These are phyloP conservation scores for Willowsia nigromaculata DNA, from an alignment of 2,888 invertebrate genomes.

Conservation along the genomic window DNA sequence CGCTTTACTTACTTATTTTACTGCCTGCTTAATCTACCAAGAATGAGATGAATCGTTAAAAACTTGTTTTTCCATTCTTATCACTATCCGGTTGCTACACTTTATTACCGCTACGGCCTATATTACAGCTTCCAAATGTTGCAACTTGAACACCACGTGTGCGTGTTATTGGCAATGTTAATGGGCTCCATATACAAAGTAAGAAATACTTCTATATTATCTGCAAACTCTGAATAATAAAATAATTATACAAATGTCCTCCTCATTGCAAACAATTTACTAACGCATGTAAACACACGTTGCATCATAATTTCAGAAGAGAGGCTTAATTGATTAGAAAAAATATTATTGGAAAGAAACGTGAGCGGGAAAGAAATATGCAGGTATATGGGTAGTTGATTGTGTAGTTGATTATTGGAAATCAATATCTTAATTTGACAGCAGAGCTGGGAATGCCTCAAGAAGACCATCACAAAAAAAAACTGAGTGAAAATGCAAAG, in stretches of 20 bases:
- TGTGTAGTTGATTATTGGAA: conserved; percentile 34
- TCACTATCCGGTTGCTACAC: neutral
- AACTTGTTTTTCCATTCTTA: neutral
- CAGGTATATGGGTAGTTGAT: neutral
- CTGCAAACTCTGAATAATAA: too few species aligned
- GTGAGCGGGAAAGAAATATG: neutral
- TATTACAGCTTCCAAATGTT: too few species aligned
- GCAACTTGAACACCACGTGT: too few species aligned
- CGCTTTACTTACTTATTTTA: neutral
- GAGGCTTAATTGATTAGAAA: conserved; percentile 11
- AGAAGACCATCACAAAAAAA: neutral
- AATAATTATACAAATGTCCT: too few species aligned
- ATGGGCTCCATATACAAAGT: too few species aligned
- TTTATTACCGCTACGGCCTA: too few species aligned
- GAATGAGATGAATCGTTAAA: neutral
- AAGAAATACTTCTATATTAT: too few species aligned
- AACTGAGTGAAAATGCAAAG: neutral
- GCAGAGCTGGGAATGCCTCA: conserved; percentile 5
- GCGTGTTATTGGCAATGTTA: too few species aligned
- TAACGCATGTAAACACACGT: neutral
- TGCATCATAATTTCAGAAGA: neutral
- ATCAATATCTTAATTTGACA: conserved; percentile 42
- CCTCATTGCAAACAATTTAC: neutral
- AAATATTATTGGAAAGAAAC: neutral
- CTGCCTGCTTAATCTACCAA: neutral